phyloP scores from a whole-genome alignment of 2,888 invertebrate species.

The Aquatica leii region DNA sequence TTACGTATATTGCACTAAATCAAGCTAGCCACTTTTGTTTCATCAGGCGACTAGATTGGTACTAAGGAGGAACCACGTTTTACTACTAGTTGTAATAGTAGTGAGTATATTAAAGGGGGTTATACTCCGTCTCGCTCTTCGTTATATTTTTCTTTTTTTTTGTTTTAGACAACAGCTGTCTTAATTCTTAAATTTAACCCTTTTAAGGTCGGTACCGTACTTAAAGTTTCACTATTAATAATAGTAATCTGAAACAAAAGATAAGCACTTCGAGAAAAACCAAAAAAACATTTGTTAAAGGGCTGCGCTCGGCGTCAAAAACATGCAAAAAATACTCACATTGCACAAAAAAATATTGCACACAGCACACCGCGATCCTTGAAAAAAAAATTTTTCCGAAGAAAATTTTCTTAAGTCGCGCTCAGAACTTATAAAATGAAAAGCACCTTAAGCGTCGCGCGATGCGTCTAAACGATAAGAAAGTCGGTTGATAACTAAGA shows the following conservation, averaged over 20 bases:
- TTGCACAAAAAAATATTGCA: slow-evolving; percentile 26
- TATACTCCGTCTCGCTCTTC: slow-evolving; percentile 34
- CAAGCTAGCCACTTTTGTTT: slow-evolving; percentile 34
- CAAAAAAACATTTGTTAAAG: not conserved
- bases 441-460: slow-evolving; percentile 46
- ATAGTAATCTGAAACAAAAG: slow-evolving; percentile 27
- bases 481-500: slow-evolving; percentile 62
- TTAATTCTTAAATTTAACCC: slow-evolving; percentile 34
- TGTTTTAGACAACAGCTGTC: slow-evolving; percentile 40
- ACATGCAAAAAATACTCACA: slow-evolving; percentile 33
- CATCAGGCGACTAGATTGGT: slow-evolving; percentile 39
- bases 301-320: not conserved
- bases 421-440: not conserved
- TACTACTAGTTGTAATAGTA: slow-evolving; percentile 18
- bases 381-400: slow-evolving; percentile 11
- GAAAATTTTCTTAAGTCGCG: slow-evolving; percentile 15
- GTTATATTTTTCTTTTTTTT: not conserved
- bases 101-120: slow-evolving; percentile 34
- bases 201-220: slow-evolving; percentile 29
- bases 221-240: slow-evolving; percentile 28
- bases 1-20: slow-evolving; percentile 36
- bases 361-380: slow-evolving; percentile 23
- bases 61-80: slow-evolving; percentile 40
- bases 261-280: slow-evolving; percentile 1
- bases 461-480: slow-evolving; percentile 61